Base-by-base conservation (phyloP, 2,113 vertebrate genomes). In the Atlantisia rogersi region DNA sequence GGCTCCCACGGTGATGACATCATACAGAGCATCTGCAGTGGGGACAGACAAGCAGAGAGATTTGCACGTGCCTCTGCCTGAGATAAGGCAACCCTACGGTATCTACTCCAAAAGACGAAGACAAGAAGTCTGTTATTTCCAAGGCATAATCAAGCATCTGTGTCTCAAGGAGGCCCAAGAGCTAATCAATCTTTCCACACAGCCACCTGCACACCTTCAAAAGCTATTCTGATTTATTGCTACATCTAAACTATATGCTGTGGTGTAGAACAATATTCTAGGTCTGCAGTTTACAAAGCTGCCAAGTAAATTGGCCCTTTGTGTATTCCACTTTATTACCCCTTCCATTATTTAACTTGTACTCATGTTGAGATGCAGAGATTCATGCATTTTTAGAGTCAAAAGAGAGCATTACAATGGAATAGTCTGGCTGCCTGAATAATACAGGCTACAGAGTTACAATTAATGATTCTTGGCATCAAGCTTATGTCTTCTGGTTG, bases 1-100 rank as follows among this genome's bases (percentile, higher is more conserved):
- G 46, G 99, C 99, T 92, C 99, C 99, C 25, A 99, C 99, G 0
- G 99, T 99, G 97, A 99, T 98, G 64, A 99, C 98, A 79, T 99
- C 99, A 35, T 99, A 99, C 88, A 98, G 96, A 35, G 98, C 98
- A 97, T 99, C 99, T 99, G 97, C 15, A 97, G 96, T 14, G 24
- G 91, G 63, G 92, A 97, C 2, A 91, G 80, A 95, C 65, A 94
- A 96, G 73, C 46, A 94, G 24, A 93, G 77, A 93, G 20, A 42
- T 82, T 65, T 44, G 40, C 52, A 85, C 6, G 18, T 16, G 20
- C 28, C 81, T 48, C 26, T 24, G 59, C 68, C 22, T 56, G 60
- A 6, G 12, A 17, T 63, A 70, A 4, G 15, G 42, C 26, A 77
- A 35, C 60, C 50, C 5, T n/a, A 20, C 6, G 56, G 10, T 16